These are phyloP conservation scores for Leucophenga montana DNA, from an alignment of 2,888 invertebrate species.

Conservation along the genomic window DNA sequence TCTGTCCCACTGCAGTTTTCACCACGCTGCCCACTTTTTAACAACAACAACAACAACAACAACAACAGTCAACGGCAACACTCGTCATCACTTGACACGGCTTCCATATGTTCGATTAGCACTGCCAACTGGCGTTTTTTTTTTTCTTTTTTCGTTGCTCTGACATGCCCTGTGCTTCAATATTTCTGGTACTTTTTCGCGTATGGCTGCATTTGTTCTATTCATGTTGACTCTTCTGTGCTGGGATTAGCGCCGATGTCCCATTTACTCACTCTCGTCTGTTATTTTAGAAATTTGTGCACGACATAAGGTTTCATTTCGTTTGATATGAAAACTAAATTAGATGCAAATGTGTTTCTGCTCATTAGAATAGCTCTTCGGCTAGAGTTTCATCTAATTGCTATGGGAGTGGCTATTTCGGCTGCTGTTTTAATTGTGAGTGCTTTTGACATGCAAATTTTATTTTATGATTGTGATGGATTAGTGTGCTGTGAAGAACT, in stretches of 20 bases:
- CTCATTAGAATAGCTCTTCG: background rate
- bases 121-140: slow-evolving; percentile 27
- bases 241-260: background rate
- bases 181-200: slow-evolving; percentile 22
- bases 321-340: background rate
- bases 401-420: background rate
- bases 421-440: background rate
- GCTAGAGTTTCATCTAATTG: background rate
- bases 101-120: slow-evolving; percentile 68
- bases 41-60: slow-evolving; percentile 15
- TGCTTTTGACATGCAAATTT: slow-evolving; percentile 5
- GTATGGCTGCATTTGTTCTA: slow-evolving; percentile 46
- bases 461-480: background rate
- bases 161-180: background rate
- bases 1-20: background rate
- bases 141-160: slow-evolving; percentile 29
- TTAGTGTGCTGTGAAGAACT: background rate
- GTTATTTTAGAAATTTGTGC: slow-evolving; percentile 43
- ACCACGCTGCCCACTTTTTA: slow-evolving; percentile 12
- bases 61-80: slow-evolving; percentile 23
- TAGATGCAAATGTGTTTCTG: slow-evolving; percentile 1
- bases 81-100: slow-evolving; percentile 60
- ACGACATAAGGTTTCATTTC: slow-evolving; percentile 64
- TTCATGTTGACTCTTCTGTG: background rate
- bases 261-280: background rate